These are phyloP conservation scores for Amphipyra tragopoginis DNA, from an alignment of 2,888 invertebrate species.

Conservation along the genomic window DNA sequence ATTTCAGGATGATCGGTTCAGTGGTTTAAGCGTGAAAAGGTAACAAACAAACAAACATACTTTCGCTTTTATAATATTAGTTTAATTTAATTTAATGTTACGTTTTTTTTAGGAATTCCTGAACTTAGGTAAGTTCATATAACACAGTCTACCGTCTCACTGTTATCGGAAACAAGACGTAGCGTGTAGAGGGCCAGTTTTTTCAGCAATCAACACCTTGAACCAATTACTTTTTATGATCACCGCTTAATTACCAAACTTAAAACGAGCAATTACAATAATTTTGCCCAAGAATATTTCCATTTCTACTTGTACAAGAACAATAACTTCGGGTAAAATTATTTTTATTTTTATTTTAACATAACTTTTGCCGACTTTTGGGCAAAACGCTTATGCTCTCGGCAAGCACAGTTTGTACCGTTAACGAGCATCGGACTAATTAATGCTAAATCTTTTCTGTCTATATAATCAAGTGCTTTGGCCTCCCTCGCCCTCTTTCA, in stretches of 20 bases:
- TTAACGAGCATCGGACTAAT: conserved; percentile 71
- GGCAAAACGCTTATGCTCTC: conserved; percentile 22
- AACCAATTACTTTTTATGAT: conserved; percentile 39
- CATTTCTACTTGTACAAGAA: conserved; percentile 22
- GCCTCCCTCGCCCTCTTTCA: conserved; percentile 32
- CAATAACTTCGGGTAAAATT: conserved; percentile 25
- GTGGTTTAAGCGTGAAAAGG: too few relatives aligned
- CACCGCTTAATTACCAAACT: conserved; percentile 37
- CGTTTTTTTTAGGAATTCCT: too few relatives aligned
- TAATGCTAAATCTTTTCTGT: conserved; percentile 73
- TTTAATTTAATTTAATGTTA: too few relatives aligned
- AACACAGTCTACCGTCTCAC: not conserved
- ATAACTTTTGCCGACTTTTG: conserved; percentile 18
- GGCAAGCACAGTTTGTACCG: conserved; percentile 55
- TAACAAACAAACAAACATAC: too few relatives aligned
- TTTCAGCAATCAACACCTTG: conserved; percentile 42
- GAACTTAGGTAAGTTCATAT: not conserved
- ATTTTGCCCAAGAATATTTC: conserved; percentile 15
- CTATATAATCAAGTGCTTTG: conserved; percentile 64
- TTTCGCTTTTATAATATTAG: too few relatives aligned
- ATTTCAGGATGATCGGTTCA: too few relatives aligned
- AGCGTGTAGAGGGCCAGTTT: conserved; percentile 24
- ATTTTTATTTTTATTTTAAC: conserved; percentile 21
- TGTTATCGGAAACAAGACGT: conserved; percentile 16
- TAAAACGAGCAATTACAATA: conserved; percentile 28